Evolutionary conservation across 2,113 vertebrate species (phyloP).

Genomic region (Barnardius zonarius): DNA sequence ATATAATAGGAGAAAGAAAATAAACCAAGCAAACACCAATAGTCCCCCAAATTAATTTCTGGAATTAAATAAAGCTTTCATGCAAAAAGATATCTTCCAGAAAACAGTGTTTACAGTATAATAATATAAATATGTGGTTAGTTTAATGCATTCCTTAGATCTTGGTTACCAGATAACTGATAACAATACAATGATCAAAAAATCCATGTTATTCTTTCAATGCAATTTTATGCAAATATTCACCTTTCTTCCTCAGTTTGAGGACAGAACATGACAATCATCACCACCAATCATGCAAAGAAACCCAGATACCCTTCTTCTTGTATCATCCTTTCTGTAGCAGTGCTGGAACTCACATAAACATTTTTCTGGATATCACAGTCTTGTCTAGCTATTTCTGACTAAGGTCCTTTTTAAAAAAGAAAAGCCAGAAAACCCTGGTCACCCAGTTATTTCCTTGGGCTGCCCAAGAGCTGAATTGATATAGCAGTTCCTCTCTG

Average conservation of each 20-base stretch:
- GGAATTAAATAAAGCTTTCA: background rate
- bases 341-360: fast-evolving
- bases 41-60: background rate
- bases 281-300: background rate
- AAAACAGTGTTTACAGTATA: background rate
- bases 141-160: background rate
- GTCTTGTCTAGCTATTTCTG: background rate
- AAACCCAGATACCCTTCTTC: background rate
- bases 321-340: background rate
- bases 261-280: background rate
- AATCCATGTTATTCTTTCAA: background rate
- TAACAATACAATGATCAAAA: background rate
- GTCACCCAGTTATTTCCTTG: fast-evolving
- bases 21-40: background rate
- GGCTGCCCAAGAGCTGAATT: background rate
- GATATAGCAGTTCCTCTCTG: background rate
- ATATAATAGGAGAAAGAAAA: background rate
- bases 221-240: background rate
- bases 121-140: background rate
- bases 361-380: background rate
- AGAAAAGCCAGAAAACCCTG: fast-evolving
- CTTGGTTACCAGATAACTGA: background rate
- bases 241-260: background rate
- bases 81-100: background rate
- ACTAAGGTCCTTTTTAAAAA: background rate